Conservation (phyloP, 2,888 invertebrate genomes). For the Polydrusus cervinus region DNA sequence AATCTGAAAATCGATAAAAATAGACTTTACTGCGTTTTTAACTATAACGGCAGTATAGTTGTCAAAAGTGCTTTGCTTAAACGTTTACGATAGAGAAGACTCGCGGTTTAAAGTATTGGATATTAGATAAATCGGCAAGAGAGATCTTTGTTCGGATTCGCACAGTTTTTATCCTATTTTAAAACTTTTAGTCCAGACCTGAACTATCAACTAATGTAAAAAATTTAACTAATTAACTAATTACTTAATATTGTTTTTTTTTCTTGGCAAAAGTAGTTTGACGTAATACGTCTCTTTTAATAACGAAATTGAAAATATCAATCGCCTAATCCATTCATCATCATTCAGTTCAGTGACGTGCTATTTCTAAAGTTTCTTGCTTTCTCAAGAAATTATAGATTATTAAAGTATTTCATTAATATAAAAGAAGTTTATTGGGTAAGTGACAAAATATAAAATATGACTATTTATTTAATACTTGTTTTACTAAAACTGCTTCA, state of each 20-base stretch:
- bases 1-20: no score
- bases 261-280: neutral
- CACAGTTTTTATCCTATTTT: no score
- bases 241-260: neutral
- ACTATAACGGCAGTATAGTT: no score
- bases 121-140: no score
- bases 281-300: neutral
- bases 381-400: neutral
- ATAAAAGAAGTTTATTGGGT: neutral
- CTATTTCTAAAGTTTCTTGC: neutral
- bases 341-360: conserved; percentile 7
- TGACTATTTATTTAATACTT: neutral
- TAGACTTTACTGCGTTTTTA: no score
- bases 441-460: conserved; percentile 9
- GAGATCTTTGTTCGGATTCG: no score
- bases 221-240: no score
- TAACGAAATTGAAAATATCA: neutral
- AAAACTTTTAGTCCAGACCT: no score
- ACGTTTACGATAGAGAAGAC: no score
- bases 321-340: neutral
- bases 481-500: neutral
- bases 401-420: neutral
- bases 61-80: no score
- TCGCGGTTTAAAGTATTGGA: no score
- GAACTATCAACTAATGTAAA: no score